Base-by-base conservation (phyloP, 2,888 invertebrate species). In the Alloscopus bannaensis region DNA sequence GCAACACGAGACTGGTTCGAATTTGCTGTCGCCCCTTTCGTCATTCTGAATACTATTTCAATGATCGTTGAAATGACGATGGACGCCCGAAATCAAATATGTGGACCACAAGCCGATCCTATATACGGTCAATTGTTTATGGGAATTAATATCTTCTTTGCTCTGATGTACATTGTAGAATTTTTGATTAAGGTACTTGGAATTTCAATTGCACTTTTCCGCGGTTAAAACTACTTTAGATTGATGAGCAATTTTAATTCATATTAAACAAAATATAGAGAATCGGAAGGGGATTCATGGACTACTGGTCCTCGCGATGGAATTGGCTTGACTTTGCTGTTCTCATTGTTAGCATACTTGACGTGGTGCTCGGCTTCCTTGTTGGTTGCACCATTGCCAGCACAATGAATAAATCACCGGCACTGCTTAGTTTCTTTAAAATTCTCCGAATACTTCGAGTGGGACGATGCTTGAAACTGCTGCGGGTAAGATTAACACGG, bases 301-400 rank as follows among this genome's bases (percentile, higher is more conserved):
- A 83, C 0, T 91, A 91, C 84, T 89, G 91, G 81, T 89, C 87
- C 1, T 75, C 79, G 29, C 89, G 90, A 80, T 91, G 91, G 91
- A 91, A 91, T 84, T 90, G 90, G 82, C 87, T 92, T 20, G 91
- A 91, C 81, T 55, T 57, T 24, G 11, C 8, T 8, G 90, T 91
- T 22, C 88, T 92, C 0, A 87, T 90, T 0, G 88, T 84, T 6
- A 78, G 78, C 6, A 26, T 82, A 2, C 20, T 81, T 8, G 85
- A 85, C 42, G 88, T 91, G 1, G 87, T 90, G 6, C 3, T 81
- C 4, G 13, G 3, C 3, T 4, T 29, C 3, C 1, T 31, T 22
- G 3, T 60, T 28, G 60, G 60, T 2, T 60, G 36, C 40, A 11
- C n/a, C n/a, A n/a, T 57, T 57, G 8, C 62, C 40, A n/a, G n/a